Evolutionary conservation across 2,888 invertebrate genomes (phyloP), one percentile per base, ranked within the genome.

Genomic region (Leucophenga maculata): DNA sequence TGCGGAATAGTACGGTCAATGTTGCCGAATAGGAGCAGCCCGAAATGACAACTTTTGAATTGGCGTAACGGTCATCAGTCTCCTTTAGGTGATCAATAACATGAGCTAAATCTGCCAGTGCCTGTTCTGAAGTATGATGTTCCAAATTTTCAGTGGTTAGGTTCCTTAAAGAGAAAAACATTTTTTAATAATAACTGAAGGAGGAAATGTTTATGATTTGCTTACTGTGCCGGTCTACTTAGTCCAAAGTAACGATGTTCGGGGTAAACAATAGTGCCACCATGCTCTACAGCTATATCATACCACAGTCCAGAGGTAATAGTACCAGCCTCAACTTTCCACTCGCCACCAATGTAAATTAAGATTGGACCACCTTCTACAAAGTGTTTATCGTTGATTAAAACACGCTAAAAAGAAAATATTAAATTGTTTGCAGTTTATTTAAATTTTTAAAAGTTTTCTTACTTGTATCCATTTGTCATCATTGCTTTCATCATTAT

Each of bases 231-330:
- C 0, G 94, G 95, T 74, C 90, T 90, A 72, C 93, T 94, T 46
- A 90, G 78, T 3, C 95, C 95, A 82, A 95, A 95, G 86, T 91
- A 95, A 72, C 95, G 90, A 85, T 95, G 95, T 83, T 96, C 95
- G 0, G 94, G 91, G 76, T 92, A 92, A 80, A 94, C 92, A 75
- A 94, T 88, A 0, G 91, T 90, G 0, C 93, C 94, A 1, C 88
- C 87, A 72, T 92, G 88, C 6, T 85, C 74, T 57, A 82, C 73
- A 0, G 92, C 93, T 75, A 93, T 86, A 62, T 92, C 90, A 69
- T 90, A 88, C 77, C 93, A 92, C 64, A 92, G 89, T 1, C 94
- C 94, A 0, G 82, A 84, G 22, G 82, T 80, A 75, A 93, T 86
- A 90, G 91, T 92, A 4, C 89, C 89, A 0, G 91, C 87, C 6